These are phyloP conservation scores for Neomorphus geoffroyi DNA, from an alignment of 2,797 vertebrate genomes.

Conservation along the genomic window DNA sequence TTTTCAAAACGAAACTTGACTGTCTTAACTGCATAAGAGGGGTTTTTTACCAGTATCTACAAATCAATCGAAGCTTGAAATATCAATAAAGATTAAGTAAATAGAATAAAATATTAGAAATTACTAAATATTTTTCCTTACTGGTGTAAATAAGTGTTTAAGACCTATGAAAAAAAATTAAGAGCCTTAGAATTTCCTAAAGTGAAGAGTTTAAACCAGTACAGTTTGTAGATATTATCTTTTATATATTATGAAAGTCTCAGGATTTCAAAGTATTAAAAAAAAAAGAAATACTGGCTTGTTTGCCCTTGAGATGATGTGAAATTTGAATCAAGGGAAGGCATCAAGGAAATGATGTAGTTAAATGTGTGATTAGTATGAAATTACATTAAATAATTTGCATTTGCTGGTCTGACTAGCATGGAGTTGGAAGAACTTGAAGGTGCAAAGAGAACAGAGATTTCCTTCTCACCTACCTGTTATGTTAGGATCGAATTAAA, in stretches of 20 bases:
- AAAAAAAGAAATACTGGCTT: not conserved
- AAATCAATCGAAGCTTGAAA: not conserved
- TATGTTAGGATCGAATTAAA: not conserved
- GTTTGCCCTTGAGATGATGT: not conserved
- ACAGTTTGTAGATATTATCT: not conserved
- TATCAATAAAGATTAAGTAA: not conserved
- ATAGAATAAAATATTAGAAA: not conserved
- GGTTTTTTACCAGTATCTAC: not conserved
- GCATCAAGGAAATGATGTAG: not conserved
- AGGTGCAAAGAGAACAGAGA: not conserved
- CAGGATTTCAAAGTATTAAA: not conserved
- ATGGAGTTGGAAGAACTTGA: not conserved
- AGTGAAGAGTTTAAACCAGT: not conserved
- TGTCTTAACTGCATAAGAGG: not conserved
- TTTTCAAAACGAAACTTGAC: not conserved
- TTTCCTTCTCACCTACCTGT: not conserved
- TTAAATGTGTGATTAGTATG: not conserved
- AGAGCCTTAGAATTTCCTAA: not conserved
- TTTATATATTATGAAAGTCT: not conserved
- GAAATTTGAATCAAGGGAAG: not conserved
- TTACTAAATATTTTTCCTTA: not conserved
- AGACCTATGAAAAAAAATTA: not conserved
- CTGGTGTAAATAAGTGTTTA: not conserved
- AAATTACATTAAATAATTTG: not conserved
- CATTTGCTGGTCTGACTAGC: not conserved